Base-by-base conservation (phyloP, 2,797 vertebrate species). In the Characodon lateralis region DNA sequence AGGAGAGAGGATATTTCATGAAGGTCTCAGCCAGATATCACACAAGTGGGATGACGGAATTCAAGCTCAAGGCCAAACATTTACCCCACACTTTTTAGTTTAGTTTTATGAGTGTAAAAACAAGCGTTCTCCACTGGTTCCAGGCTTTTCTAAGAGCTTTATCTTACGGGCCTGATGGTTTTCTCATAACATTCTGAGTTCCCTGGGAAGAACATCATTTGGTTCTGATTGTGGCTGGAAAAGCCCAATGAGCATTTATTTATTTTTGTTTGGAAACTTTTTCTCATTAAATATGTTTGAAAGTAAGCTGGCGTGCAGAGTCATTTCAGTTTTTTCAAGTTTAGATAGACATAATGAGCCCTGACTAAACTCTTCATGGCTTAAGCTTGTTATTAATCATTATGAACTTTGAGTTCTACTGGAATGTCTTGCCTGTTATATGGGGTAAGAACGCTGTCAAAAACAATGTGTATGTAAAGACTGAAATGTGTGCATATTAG, bases 1-100 rank as follows among this genome's bases (percentile, higher is more conserved):
- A 85, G 79, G 72, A 88, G 74, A 75, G 77, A 82, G 63, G 83
- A 86, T 78, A 81, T 80, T 85, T 78, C 73, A 61, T 0, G 5
- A 31, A 76, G 28, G 72, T 79, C 78, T 77, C 63, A 18, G 83
- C 80, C 79, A 78, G 72, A 76, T 71, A 71, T 79, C 79, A 78
- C 72, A 68, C 63, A 53, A 61, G 46, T 43, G n/a, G 65, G 39
- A 43, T n/a, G 65, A n/a, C 22, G 2, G 39, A 46, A 22, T 14
- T 68, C 65, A 68, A 9, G 22, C 22, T 68, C 24, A 14, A 68
- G 65, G 39, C 39, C 5, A 5, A 43, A 69, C 58, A 9, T 39
- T 39, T 39, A 2, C 61, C 7, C 28, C 31, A n/a, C 24, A 69
- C 5, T 22, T 46, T 69, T 69, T 46, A 69, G 41, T 43, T 46